Evolutionary conservation across 2,888 invertebrate species (phyloP).

Genomic region (Heliconius aoede): DNA sequence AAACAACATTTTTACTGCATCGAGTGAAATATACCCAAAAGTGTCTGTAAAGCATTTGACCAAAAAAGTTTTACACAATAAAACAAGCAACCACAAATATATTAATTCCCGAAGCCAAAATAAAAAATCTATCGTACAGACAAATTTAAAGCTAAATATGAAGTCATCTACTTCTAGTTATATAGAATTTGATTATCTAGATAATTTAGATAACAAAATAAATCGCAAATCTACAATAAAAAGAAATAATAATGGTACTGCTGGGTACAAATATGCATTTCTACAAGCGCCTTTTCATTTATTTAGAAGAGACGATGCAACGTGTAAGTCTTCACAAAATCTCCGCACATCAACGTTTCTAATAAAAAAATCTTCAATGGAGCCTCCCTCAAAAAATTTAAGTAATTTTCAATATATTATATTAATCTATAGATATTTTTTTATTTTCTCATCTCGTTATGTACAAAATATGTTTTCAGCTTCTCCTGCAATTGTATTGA

Average conservation of each 20-base stretch:
- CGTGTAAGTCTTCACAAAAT: slow-evolving; percentile 38
- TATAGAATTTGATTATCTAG: slow-evolving; percentile 75
- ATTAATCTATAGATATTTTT: too few species aligned
- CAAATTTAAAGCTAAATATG: slow-evolving; percentile 29
- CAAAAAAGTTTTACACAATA: slow-evolving; percentile 27
- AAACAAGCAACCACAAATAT: slow-evolving; percentile 25
- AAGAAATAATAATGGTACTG: slow-evolving; percentile 16
- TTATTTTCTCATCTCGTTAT: not conserved
- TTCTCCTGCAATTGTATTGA: not conserved
- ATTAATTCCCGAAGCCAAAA: slow-evolving; percentile 20
- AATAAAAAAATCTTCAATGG: slow-evolving; percentile 40
- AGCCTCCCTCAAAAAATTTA: not conserved
- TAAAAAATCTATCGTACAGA: slow-evolving; percentile 30
- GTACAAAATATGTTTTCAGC: not conserved
- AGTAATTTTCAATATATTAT: not conserved
- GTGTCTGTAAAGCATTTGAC: slow-evolving; percentile 15
- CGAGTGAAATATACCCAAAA: slow-evolving; percentile 48
- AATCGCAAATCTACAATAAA: slow-evolving; percentile 45
- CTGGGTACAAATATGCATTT: slow-evolving; percentile 36
- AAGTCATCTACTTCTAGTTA: slow-evolving; percentile 62
- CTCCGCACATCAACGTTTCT: not conserved
- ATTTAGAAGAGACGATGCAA: slow-evolving; percentile 52
- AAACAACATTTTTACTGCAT: slow-evolving; percentile 61
- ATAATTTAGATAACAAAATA: slow-evolving; percentile 56
- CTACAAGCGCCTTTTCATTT: slow-evolving; percentile 52